phyloP scores from a whole-genome alignment of 2,113 vertebrate genomes.

The Capra hircus region DNA sequence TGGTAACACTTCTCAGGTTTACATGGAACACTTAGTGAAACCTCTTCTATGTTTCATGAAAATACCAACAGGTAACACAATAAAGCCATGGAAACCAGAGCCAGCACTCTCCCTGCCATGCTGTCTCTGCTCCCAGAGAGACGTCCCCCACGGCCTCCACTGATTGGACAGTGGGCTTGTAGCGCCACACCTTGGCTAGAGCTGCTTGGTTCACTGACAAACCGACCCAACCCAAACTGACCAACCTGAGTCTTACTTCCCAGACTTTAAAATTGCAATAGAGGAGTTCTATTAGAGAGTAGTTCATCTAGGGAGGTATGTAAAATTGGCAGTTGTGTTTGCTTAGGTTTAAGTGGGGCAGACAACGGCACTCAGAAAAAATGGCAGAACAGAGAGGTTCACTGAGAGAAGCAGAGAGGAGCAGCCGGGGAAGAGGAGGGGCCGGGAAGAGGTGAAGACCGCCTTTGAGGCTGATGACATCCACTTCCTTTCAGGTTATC shows the following conservation, averaged over 20 bases:
- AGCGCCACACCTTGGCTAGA: neutral
- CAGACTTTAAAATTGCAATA: neutral
- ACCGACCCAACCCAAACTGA: neutral
- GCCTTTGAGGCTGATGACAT: neutral
- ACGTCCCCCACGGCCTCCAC: neutral
- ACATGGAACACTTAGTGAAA: neutral
- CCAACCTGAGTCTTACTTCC: neutral
- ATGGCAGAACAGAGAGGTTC: neutral
- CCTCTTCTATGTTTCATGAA: neutral
- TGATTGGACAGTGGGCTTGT: neutral
- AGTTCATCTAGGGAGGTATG: neutral
- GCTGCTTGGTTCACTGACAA: neutral
- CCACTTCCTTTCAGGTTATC: neutral
- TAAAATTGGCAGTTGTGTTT: neutral
- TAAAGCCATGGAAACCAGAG: neutral
- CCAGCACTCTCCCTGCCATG: neutral
- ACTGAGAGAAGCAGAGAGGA: neutral
- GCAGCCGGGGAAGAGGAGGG: no score
- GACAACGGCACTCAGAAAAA: neutral
- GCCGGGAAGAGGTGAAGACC: neutral
- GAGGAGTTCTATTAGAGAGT: neutral
- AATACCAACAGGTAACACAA: neutral
- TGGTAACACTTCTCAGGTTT: neutral
- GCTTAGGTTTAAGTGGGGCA: neutral
- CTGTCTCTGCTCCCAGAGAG: neutral